Base-by-base conservation (phyloP, 2,797 vertebrate genomes). In the Tokudaia tokunoshimensis region DNA sequence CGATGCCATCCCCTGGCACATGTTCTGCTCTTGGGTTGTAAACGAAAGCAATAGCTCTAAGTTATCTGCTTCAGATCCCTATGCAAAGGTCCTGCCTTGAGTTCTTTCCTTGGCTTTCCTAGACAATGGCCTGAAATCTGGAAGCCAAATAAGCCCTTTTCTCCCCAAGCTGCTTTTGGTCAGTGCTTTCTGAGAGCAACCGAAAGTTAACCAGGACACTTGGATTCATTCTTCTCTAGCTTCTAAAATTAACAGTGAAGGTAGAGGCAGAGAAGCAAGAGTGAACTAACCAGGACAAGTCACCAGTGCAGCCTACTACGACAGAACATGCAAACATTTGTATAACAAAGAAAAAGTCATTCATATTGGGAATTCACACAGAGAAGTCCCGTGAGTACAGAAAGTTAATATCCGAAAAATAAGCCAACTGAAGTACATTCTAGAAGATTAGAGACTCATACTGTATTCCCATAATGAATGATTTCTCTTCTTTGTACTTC, bases 401-500 rank as follows among this genome's bases (percentile, higher is more conserved):
- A 95, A 96, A 92, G 83, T 86, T 14, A 20, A 15, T 15, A 31
- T 44, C 72, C 37, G 31, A 63, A 92, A 65, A 87, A 82, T 37
- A 87, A 89, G 47, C 37, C 92, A 75, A 86, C 17, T 31, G 75
- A 87, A 79, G 79, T 89, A 82, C 78, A 79, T 86, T 80, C 59
- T 14, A 70, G 34, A 72, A 72, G 22, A 94, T 67, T 65, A 78
- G 93, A 92, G 29, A 63, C 41, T 70, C 6, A 50, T 34, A 34
- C 4, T 85, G 47, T 94, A 31, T 93, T 94, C 72, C 89, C 24
- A 67, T 72, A 90, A 92, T 61, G 24, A 93, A 57, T 96, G 61
- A 80, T 94, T 89, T 93, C 31, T 91, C 63, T 67, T 95, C 34
- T 65, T 89, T 80, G 20, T 95, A 37, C 70, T 93, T 82, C 86